Conservation (phyloP, 2,113 vertebrate species). For the Etheostoma cragini region DNA sequence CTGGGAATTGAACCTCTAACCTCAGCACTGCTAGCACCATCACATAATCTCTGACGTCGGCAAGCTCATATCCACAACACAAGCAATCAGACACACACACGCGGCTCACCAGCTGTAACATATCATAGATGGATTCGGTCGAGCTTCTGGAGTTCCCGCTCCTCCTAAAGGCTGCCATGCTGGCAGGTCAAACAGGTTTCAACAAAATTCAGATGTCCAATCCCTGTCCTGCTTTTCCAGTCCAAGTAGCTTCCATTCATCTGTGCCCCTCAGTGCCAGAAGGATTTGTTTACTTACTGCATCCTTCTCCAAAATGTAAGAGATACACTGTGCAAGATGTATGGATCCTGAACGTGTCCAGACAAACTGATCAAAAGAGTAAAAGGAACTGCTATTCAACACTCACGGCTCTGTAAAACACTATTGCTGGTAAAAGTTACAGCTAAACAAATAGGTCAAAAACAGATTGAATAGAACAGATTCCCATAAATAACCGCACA, state of each 20-base stretch:
- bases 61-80: slow-evolving; percentile 35
- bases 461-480: slow-evolving; percentile 37
- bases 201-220: slow-evolving; percentile 18
- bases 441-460: slow-evolving; percentile 49
- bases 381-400: slow-evolving; percentile 12
- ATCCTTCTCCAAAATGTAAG: background rate
- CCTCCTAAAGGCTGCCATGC: slow-evolving; percentile 80
- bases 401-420: slow-evolving; percentile 8
- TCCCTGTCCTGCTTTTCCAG: slow-evolving; percentile 13
- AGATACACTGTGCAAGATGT: background rate
- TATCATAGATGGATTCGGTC: slow-evolving; percentile 82
- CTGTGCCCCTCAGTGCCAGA: background rate
- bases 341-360: background rate
- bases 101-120: slow-evolving; percentile 89
- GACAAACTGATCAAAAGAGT: slow-evolving; percentile 6
- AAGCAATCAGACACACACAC: background rate
- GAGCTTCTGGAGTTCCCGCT: slow-evolving; percentile 74
- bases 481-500: slow-evolving; percentile 31
- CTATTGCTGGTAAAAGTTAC: slow-evolving; percentile 9
- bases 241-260: slow-evolving; percentile 7
- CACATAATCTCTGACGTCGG: slow-evolving; percentile 43
- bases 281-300: background rate
- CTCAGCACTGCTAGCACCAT: background rate
- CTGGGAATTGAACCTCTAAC: slow-evolving; percentile 9
- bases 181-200: slow-evolving; percentile 36